These are phyloP conservation scores for Cochlearius cochlearius DNA, from an alignment of 2,113 vertebrate genomes.

Conservation along the genomic window DNA sequence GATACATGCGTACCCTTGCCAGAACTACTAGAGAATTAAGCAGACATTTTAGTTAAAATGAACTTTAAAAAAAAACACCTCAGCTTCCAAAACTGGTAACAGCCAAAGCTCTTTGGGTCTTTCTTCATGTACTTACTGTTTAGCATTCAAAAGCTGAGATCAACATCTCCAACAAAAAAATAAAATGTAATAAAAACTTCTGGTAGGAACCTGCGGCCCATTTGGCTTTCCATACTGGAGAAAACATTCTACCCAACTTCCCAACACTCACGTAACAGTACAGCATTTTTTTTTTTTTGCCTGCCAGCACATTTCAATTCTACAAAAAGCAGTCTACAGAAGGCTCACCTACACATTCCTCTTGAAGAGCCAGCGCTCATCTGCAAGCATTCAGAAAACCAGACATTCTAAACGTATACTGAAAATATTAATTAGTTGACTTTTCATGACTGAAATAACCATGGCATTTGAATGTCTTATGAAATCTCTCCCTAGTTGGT, in stretches of 20 bases:
- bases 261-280: not conserved
- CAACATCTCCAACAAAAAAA: not conserved
- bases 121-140: not conserved
- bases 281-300: not conserved
- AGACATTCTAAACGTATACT: not conserved
- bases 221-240: not conserved
- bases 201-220: not conserved
- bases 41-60: not conserved
- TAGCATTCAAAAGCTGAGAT: not conserved
- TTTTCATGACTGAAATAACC: not conserved
- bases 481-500: not conserved
- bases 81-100: not conserved
- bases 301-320: not conserved
- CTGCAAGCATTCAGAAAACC: not conserved
- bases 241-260: not conserved
- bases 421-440: not conserved
- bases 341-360: conserved; percentile 1
- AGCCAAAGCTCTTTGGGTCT: not conserved
- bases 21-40: not conserved
- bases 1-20: not conserved
- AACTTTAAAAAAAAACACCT: not conserved
- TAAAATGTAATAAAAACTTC: accelerated
- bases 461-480: not conserved
- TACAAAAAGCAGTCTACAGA: not conserved
- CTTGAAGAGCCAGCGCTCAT: not conserved